Evolutionary conservation across 2,113 vertebrate genomes (phyloP).

Genomic region (Eurystomus gularis): DNA sequence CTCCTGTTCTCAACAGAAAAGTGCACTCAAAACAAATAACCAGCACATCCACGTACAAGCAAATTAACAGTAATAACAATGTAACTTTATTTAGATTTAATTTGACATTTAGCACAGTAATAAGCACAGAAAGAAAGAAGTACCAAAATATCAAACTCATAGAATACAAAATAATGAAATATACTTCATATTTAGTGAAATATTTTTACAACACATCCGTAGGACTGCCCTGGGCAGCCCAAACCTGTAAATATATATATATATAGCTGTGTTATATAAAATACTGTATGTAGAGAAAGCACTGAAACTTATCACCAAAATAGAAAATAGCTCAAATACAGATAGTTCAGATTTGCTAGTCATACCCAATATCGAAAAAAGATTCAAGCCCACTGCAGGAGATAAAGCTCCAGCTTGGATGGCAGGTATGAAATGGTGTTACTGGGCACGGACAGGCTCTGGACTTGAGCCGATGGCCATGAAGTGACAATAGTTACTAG

Average conservation of each 20-base stretch:
- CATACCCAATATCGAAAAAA: constrained; percentile 35
- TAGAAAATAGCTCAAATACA: constrained; percentile 66
- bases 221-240: constrained; percentile 24
- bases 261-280: constrained; percentile 60
- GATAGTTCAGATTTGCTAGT: constrained; percentile 20
- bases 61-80: constrained; percentile 9
- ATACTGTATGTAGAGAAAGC: constrained; percentile 51
- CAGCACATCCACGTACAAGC: neutral
- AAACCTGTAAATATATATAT: constrained; percentile 34
- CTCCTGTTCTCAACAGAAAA: neutral
- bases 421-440: neutral
- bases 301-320: constrained; percentile 57
- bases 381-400: constrained; percentile 39
- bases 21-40: neutral
- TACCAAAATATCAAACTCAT: constrained; percentile 64
- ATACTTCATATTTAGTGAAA: constrained; percentile 35
- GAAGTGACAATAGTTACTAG: neutral
- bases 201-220: constrained; percentile 50
- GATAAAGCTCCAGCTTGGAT: neutral
- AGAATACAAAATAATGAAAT: constrained; percentile 58
- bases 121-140: constrained; percentile 65
- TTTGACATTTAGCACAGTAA: constrained; percentile 66
- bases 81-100: constrained; percentile 70
- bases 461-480: fast-evolving
- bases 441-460: neutral